These are phyloP conservation scores for Hippoglossus stenolepis DNA, from an alignment of 2,113 vertebrate genomes.

Conservation along the genomic window DNA sequence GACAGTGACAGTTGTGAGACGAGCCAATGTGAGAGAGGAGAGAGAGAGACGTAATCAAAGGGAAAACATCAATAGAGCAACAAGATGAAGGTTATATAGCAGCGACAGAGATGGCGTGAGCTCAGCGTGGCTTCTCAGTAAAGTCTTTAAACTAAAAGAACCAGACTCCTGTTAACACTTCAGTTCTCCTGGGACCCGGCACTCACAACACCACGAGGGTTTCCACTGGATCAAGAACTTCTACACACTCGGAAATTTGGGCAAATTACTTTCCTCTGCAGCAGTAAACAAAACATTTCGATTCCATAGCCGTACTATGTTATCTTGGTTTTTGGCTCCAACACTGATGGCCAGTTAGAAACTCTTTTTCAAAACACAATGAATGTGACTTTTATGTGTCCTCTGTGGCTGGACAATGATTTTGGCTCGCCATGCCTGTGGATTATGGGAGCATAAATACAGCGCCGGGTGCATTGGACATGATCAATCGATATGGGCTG, in stretches of 20 bases:
- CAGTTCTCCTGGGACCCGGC: conserved; percentile 33
- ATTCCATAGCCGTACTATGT: conserved; percentile 25
- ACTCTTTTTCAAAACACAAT: conserved; percentile 44
- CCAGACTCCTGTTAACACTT: conserved; percentile 39
- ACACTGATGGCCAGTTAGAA: conserved; percentile 43
- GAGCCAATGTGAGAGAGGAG: background rate
- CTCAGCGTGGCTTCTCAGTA: conserved; percentile 45
- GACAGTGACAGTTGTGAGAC: conserved; percentile 14
- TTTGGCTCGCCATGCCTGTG: conserved; percentile 51
- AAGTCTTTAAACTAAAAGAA: conserved; percentile 59
- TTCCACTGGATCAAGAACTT: conserved; percentile 51
- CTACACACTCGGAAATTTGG: conserved; percentile 8
- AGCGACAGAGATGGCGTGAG: conserved; percentile 26
- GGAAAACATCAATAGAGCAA: conserved; percentile 34
- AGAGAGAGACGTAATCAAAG: conserved; percentile 33
- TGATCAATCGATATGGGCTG: conserved; percentile 69
- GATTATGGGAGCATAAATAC: conserved; percentile 77
- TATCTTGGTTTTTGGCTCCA: conserved; percentile 28
- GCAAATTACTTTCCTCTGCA: conserved; percentile 19
- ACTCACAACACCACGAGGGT: conserved; percentile 19
- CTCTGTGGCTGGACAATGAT: conserved; percentile 66
- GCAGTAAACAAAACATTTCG: background rate
- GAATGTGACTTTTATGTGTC: conserved; percentile 75
- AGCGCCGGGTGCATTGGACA: conserved; percentile 56
- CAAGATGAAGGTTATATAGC: conserved; percentile 42